Conservation (phyloP, 2,797 vertebrate genomes). For the Hylomyscus alleni region DNA sequence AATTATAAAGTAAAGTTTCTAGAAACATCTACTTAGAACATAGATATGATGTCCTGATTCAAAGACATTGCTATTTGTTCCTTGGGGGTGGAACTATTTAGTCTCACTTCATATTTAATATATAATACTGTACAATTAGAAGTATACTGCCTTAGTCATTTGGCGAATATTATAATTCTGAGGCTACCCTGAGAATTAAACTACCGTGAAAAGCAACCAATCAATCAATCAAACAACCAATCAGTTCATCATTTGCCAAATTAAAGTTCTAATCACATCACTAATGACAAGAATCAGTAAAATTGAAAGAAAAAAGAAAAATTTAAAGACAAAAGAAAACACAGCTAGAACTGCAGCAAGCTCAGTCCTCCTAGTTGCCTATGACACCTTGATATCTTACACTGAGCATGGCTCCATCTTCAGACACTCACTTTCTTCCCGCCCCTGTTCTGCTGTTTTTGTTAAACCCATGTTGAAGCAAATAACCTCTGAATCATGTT, state of each 20-base stretch:
- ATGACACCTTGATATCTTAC: not conserved
- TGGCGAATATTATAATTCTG: not conserved
- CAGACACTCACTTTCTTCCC: not conserved
- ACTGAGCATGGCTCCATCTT: not conserved
- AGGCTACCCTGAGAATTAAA: too few relatives aligned
- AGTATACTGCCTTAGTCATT: not conserved
- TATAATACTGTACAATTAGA: not conserved
- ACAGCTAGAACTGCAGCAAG: not conserved
- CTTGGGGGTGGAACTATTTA: not conserved
- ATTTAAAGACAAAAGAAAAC: not conserved
- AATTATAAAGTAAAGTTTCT: not conserved
- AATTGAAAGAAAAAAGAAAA: not conserved
- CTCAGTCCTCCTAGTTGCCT: not conserved
- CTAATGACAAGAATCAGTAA: slow-evolving; percentile 7
- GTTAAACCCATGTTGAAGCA: not conserved
- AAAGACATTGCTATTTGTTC: not conserved
- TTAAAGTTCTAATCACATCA: not conserved
- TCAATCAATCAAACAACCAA: not conserved
- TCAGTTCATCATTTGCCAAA: not conserved
- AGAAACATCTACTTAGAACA: not conserved
- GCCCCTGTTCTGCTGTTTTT: not conserved
- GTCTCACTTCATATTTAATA: not conserved
- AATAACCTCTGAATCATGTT: fast-evolving
- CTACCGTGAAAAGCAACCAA: not conserved
- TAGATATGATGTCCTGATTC: not conserved